Evolutionary conservation across 2,888 invertebrate genomes (phyloP).

Genomic region (Agrochola circellaris): DNA sequence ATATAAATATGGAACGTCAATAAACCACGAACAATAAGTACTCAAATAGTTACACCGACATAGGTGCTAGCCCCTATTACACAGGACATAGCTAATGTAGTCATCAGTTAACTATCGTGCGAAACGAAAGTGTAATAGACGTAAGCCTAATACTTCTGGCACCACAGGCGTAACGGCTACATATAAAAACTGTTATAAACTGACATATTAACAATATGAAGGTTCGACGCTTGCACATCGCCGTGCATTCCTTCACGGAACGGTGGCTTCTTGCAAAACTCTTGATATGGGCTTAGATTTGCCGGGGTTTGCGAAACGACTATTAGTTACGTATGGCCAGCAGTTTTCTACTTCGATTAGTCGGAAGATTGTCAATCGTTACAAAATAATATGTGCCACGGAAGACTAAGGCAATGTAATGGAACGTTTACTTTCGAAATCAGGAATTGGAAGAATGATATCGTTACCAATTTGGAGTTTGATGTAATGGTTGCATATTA

Average conservation of each 20-base stretch:
- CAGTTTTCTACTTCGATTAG: slow-evolving; percentile 74
- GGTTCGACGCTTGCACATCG: slow-evolving; percentile 67
- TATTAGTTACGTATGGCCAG: slow-evolving; percentile 73
- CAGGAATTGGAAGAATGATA: slow-evolving; percentile 12
- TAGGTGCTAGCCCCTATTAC: background rate
- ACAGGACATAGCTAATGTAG: slow-evolving; percentile 19
- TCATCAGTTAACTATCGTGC: slow-evolving; percentile 16
- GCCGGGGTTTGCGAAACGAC: slow-evolving; percentile 73
- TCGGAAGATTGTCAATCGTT: slow-evolving; percentile 62
- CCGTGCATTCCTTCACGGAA: slow-evolving; percentile 83
- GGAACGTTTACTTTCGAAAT: slow-evolving; percentile 39
- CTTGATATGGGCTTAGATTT: slow-evolving; percentile 77
- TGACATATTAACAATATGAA: slow-evolving; percentile 66
- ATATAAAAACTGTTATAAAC: slow-evolving; percentile 54
- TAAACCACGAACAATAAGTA: background rate
- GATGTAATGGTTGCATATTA: slow-evolving; percentile 14
- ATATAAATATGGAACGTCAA: background rate
- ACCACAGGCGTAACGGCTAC: slow-evolving; percentile 27
- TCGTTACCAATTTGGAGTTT: background rate
- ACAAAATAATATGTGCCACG: slow-evolving; percentile 47
- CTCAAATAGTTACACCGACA: background rate
- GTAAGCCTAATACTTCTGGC: slow-evolving; percentile 1
- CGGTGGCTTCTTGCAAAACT: slow-evolving; percentile 80
- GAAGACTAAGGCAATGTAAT: slow-evolving; percentile 26
- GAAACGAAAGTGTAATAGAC: slow-evolving; percentile 32